These are phyloP conservation scores for Lasius platythorax DNA, from an alignment of 2,888 invertebrate genomes.

Conservation along the genomic window DNA sequence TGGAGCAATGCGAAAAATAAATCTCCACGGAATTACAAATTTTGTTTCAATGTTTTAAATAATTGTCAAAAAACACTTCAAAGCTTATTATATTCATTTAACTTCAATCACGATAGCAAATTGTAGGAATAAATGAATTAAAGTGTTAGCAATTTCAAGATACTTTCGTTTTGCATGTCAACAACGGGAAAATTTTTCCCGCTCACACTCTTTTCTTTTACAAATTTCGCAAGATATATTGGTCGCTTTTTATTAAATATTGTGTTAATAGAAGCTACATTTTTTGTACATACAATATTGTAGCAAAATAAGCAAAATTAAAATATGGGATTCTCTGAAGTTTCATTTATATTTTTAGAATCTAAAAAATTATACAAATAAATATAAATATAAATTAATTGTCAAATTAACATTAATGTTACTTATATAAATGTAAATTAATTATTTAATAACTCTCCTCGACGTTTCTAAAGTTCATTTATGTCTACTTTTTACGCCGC, in stretches of 20 bases:
- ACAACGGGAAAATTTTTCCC: background rate
- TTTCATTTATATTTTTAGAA: background rate
- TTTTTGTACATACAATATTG: background rate
- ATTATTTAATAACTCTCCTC: constrained; percentile 1
- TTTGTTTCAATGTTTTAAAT: constrained; percentile 20
- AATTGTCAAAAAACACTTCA: constrained; percentile 22
- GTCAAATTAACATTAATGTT: background rate
- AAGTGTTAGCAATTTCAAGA: background rate
- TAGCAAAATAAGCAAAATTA: background rate
- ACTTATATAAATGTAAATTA: background rate
- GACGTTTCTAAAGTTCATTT: constrained; percentile 4
- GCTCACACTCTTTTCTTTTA: background rate
- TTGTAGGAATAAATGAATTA: constrained; percentile 39
- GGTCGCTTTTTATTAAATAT: constrained; percentile 25
- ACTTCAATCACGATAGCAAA: background rate
- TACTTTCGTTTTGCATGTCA: background rate
- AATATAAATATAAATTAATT: background rate
- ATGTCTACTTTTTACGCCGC: constrained; percentile 24
- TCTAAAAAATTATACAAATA: background rate
- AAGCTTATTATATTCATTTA: constrained; percentile 26
- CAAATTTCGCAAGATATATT: background rate
- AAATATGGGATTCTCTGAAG: background rate
- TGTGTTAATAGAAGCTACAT: background rate
- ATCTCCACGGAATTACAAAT: background rate
- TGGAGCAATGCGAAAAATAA: background rate